Evolutionary conservation across 1,140 invertebrate species (phyloP).

Genomic region (Euwallacea similis): DNA sequence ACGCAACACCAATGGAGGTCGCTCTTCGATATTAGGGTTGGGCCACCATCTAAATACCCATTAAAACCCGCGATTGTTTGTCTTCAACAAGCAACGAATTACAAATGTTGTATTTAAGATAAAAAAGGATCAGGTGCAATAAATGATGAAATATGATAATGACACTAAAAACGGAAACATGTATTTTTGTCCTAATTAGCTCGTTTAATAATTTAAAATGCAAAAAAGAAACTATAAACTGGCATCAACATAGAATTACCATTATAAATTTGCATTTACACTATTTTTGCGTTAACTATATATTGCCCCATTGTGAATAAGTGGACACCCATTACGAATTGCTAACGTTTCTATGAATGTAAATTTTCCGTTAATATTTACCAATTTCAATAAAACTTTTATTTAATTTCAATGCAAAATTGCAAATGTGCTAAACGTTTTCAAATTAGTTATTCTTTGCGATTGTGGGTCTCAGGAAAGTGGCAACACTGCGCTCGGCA

Average conservation of each 20-base stretch:
- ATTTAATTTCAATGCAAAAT: no score
- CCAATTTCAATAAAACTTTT: no score
- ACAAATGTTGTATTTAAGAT: not conserved
- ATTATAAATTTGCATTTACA: slow-evolving; percentile 6
- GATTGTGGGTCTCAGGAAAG: no score
- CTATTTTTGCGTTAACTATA: not conserved
- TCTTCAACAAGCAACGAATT: not conserved
- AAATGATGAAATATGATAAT: not conserved
- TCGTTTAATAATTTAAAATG: not conserved
- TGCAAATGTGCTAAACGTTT: no score
- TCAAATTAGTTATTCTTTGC: no score
- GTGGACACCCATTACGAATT: no score
- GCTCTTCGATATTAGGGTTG: not conserved
- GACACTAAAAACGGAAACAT: not conserved
- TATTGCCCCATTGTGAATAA: no score
- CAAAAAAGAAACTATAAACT: not conserved
- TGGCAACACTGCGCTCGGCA: no score
- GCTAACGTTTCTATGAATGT: no score
- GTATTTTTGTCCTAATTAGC: not conserved
- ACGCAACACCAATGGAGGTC: not conserved
- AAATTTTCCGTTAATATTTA: no score
- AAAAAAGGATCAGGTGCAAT: not conserved
- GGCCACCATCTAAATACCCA: not conserved
- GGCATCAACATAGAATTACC: not conserved
- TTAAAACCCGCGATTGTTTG: not conserved